Evolutionary conservation across 2,113 vertebrate species (phyloP).

Genomic region (Eulacestoma nigropectus): DNA sequence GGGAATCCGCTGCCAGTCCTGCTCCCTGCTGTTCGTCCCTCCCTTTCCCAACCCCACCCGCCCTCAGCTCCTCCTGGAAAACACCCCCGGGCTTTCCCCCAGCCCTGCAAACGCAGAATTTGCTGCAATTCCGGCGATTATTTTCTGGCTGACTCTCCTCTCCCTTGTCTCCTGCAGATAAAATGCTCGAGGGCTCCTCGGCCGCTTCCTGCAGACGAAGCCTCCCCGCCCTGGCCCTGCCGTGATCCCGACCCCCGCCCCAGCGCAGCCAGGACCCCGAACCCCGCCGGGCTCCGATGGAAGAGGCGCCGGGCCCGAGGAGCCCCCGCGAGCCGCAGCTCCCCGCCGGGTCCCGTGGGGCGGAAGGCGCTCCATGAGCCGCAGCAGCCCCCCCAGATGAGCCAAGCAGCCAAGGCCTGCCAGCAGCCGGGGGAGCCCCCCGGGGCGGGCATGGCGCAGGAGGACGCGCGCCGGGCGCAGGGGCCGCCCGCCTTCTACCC

Average conservation of each 20-base stretch:
- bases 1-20: neutral
- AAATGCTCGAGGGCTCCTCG: no score
- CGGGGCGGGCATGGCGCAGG: conserved; percentile 87
- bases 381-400: conserved; percentile 74
- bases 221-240: no score
- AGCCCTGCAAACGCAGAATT: no score
- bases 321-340: conserved; percentile 28
- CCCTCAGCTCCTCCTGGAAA: no score
- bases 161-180: no score
- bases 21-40: neutral
- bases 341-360: neutral
- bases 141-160: no score
- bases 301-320: conserved; percentile 16
- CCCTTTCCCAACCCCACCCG: neutral
- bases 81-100: no score
- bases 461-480: conserved; percentile 80
- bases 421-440: conserved; percentile 84
- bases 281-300: neutral
- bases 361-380: conserved; percentile 56
- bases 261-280: neutral
- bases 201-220: no score
- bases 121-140: no score
- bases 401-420: conserved; percentile 77
- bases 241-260: neutral
- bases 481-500: conserved; percentile 83